These are phyloP conservation scores for Halcyon malimbica DNA, from an alignment of 2,113 vertebrate genomes.

Conservation along the genomic window DNA sequence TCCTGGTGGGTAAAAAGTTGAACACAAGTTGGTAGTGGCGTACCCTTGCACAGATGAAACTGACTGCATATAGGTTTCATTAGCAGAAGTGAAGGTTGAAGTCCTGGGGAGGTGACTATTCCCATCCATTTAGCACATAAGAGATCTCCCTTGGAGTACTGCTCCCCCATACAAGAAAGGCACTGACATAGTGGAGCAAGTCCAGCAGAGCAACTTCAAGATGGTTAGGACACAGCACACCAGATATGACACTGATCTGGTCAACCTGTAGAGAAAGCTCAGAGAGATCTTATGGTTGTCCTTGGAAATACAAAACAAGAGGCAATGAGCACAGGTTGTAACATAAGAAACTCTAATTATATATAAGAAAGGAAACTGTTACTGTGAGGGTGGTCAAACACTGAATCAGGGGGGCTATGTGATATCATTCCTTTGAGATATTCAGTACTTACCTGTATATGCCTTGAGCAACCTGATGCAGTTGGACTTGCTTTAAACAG, in stretches of 20 bases:
- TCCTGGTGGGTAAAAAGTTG: not conserved
- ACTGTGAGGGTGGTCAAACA: not conserved
- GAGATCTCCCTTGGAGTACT: not conserved
- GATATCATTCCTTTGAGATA: not conserved
- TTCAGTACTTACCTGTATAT: not conserved
- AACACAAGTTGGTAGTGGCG: fast-evolving
- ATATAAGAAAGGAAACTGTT: not conserved
- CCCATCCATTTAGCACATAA: not conserved
- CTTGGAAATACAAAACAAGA: not conserved
- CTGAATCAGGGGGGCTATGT: not conserved
- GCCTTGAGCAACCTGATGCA: not conserved
- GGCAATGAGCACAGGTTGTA: not conserved
- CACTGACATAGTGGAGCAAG: not conserved
- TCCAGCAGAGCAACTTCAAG: not conserved
- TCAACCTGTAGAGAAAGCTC: not conserved
- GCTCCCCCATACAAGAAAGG: not conserved
- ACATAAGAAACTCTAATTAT: not conserved
- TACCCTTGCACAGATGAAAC: not conserved
- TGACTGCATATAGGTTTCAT: not conserved
- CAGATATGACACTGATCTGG: too few species aligned
- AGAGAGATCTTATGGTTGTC: not conserved
- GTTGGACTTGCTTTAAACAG: not conserved
- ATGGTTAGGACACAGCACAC: not conserved
- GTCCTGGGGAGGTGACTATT: not conserved
- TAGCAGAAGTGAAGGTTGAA: not conserved